Percentiles rank a stretch among this genome's conserved stretches.
Evolutionary conservation across 1,140 invertebrate species (phyloP).

Genomic region (Tetraneura akinire): DNA sequence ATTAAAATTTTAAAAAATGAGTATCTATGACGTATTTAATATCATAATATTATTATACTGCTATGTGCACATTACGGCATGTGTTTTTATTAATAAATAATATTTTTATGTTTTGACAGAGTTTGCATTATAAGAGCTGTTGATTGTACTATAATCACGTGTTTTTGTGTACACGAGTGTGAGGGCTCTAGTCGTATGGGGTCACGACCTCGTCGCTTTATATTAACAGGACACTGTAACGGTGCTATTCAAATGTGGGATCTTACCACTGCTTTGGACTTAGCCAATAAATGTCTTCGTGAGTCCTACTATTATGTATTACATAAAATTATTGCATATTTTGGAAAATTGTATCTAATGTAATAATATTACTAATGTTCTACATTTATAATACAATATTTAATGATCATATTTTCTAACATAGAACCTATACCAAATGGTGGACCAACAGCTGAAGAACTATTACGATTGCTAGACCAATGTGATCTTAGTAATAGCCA

Average conservation of each 20-base stretch:
- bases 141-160: conserved; percentile 90
- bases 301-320: background rate
- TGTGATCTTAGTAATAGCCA: conserved; percentile 86
- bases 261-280: conserved; percentile 90
- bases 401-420: background rate
- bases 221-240: conserved; percentile 93
- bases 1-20: no score
- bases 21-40: no score
- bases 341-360: no score
- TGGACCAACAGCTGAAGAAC: conserved; percentile 85
- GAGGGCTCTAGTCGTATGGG: conserved; percentile 92
- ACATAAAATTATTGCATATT: no score
- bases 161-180: conserved; percentile 96
- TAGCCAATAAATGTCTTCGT: conserved; percentile 64
- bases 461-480: conserved; percentile 86
- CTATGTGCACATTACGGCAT: no score
- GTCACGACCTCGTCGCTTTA: conserved; percentile 83
- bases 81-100: no score
- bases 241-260: conserved; percentile 99
- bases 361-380: no score
- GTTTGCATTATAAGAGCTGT: conserved; percentile 95
- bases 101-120: conserved; percentile 60
- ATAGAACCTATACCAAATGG: conserved; percentile 62
- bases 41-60: no score
- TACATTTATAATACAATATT: no score